Conservation (phyloP, 2,888 invertebrate species). For the Drosophila paranaensis region DNA sequence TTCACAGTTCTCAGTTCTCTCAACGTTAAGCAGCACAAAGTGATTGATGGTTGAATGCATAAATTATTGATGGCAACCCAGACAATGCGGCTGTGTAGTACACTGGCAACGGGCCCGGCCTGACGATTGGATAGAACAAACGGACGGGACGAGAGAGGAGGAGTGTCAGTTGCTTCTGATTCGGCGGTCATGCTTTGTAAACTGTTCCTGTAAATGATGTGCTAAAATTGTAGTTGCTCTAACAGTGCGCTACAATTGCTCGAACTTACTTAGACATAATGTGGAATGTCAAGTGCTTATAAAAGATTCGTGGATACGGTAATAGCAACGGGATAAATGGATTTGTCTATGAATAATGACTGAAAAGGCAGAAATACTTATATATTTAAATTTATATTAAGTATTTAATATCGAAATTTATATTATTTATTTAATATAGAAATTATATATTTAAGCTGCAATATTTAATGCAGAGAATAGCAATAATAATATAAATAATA, state of each 20-base stretch:
- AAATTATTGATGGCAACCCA: conserved; percentile 76
- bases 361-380: neutral
- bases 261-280: conserved; percentile 10
- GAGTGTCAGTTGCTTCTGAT: conserved; percentile 45
- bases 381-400: neutral
- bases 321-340: conserved; percentile 5
- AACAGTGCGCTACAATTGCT: conserved; percentile 22
- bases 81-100: conserved; percentile 58
- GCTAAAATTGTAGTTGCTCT: conserved; percentile 60
- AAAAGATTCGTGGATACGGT: conserved; percentile 1
- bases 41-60: conserved; percentile 80
- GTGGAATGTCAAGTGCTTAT: conserved; percentile 16
- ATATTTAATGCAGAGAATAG: neutral
- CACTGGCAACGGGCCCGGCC: conserved; percentile 7
- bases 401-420: neutral
- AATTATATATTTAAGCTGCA: neutral
- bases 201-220: conserved; percentile 59
- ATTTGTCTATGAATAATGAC: neutral
- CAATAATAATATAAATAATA: too few relatives aligned
- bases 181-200: conserved; percentile 41
- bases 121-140: conserved; percentile 27
- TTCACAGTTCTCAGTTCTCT: conserved; percentile 51
- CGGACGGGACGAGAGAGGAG: neutral
- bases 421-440: neutral
- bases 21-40: conserved; percentile 77